Conservation (phyloP, 1,140 invertebrate genomes). For the Macrobrachium nipponense region DNA sequence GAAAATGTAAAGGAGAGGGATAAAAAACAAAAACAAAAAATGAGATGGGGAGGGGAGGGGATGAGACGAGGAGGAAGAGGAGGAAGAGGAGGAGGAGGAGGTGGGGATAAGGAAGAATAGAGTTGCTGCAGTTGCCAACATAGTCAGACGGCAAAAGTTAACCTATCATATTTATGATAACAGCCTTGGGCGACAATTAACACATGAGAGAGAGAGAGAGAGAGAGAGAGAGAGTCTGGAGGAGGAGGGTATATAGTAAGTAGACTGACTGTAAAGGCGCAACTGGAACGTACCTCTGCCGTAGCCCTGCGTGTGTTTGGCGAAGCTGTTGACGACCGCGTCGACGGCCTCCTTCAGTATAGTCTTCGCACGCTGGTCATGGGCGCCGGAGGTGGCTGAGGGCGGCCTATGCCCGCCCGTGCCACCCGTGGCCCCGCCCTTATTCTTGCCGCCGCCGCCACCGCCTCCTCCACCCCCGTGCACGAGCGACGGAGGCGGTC, state of each 20-base stretch:
- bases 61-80: no score
- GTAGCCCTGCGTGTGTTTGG: slow-evolving; percentile 82
- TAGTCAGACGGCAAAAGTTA: no score
- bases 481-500: slow-evolving; percentile 57
- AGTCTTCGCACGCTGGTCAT: slow-evolving; percentile 77
- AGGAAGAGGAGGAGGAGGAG: no score
- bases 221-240: neutral
- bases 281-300: slow-evolving; percentile 80
- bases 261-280: no score
- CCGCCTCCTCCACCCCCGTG: slow-evolving; percentile 60
- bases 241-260: neutral
- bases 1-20: no score
- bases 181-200: neutral
- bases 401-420: slow-evolving; percentile 55
- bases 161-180: no score
- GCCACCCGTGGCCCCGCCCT: slow-evolving; percentile 29
- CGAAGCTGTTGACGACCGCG: slow-evolving; percentile 83
- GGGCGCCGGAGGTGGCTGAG: slow-evolving; percentile 59
- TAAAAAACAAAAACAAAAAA: neutral
- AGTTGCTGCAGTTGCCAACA: no score
- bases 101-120: no score
- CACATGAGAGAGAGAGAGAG: neutral
- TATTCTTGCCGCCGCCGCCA: slow-evolving; percentile 49
- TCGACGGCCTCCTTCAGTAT: slow-evolving; percentile 82
- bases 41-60: no score